Conservation (phyloP, 2,888 invertebrate species). For the Desoria tigrina region DNA sequence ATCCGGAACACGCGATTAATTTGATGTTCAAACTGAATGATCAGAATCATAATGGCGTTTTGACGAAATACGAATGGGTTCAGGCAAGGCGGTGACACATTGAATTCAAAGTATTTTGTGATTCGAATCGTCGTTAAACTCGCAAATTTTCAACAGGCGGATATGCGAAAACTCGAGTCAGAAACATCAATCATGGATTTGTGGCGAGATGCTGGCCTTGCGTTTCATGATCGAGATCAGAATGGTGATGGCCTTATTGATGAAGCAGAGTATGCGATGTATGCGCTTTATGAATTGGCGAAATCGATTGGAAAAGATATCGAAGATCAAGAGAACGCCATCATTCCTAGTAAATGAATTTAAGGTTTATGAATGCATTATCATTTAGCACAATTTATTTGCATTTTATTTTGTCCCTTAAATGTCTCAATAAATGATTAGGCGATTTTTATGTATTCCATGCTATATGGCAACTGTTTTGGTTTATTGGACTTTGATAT, state of each 20-base stretch:
- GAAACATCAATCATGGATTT: not conserved
- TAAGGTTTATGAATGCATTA: too few species aligned
- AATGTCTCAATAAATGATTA: too few species aligned
- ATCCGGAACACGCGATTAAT: not conserved
- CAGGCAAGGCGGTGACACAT: not conserved
- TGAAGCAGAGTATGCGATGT: not conserved
- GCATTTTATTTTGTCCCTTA: too few species aligned
- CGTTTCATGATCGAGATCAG: slow-evolving; percentile 10
- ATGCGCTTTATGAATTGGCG: not conserved
- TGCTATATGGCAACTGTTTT: too few species aligned
- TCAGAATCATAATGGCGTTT: not conserved
- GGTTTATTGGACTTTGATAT: too few species aligned
- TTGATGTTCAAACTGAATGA: not conserved
- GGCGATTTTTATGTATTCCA: too few species aligned
- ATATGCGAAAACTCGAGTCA: not conserved
- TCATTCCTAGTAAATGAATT: too few species aligned
- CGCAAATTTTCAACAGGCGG: not conserved
- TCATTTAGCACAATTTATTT: too few species aligned
- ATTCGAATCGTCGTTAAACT: not conserved
- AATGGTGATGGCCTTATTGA: not conserved
- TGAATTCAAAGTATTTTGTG: not conserved
- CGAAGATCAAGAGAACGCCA: not conserved
- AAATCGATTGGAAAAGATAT: not conserved
- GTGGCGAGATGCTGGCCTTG: not conserved
- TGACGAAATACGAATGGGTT: slow-evolving; percentile 5